Conservation (phyloP, 2,113 vertebrate species). For the Peromyscus californicus region DNA sequence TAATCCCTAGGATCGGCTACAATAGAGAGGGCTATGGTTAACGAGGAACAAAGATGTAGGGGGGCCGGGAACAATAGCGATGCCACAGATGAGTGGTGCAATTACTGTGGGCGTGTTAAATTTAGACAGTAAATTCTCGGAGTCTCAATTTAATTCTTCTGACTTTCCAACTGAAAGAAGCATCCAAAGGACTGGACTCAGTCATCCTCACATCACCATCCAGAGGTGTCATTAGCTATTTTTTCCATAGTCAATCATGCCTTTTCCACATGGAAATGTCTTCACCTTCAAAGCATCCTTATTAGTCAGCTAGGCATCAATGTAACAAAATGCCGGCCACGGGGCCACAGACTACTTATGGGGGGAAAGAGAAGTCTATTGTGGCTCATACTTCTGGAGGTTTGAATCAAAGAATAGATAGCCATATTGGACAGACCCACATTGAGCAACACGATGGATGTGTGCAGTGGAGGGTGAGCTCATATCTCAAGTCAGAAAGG, state of each 20-base stretch:
- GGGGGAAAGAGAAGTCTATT: neutral
- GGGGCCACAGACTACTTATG: neutral
- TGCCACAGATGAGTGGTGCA: neutral
- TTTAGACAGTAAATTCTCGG: slow-evolving; percentile 23
- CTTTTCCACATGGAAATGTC: neutral
- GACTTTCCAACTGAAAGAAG: slow-evolving; percentile 42
- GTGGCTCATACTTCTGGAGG: neutral
- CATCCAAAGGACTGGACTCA: neutral
- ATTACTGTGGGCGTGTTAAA: neutral
- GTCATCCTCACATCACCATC: neutral
- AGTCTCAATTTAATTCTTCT: neutral
- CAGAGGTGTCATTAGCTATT: neutral
- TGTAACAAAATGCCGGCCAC: neutral
- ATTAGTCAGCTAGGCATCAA: neutral
- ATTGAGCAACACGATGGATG: neutral
- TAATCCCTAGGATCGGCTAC: neutral
- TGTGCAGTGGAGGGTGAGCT: neutral
- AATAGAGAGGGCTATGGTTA: neutral
- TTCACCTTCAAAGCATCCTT: neutral
- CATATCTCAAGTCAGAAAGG: neutral
- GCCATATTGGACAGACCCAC: neutral
- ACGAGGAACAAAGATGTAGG: neutral
- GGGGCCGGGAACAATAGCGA: neutral
- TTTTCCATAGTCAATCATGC: neutral
- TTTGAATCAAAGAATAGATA: neutral